Percentiles rank a stretch among this genome's conserved stretches.
These are phyloP conservation scores for Nemapogon koenigi DNA, from an alignment of 2,888 invertebrate species.

Conservation along the genomic window DNA sequence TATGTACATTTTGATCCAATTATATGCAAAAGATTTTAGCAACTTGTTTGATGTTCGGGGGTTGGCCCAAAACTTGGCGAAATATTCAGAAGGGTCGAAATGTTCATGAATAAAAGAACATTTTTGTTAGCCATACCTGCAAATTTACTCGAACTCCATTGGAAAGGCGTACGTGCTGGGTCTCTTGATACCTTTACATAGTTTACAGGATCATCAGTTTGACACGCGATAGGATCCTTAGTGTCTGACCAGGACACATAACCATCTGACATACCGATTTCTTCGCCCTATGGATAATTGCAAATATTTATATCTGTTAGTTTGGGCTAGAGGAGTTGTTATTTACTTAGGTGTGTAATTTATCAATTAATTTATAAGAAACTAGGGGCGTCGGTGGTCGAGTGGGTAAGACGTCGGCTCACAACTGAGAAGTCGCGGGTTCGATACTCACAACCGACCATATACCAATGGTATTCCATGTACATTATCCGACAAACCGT, in stretches of 20 bases:
- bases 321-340: too few relatives aligned
- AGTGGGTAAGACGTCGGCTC: too few relatives aligned
- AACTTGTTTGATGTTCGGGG: slow-evolving; percentile 13
- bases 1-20: too few relatives aligned
- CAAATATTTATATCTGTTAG: too few relatives aligned
- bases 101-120: background rate
- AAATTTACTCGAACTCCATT: slow-evolving; percentile 69
- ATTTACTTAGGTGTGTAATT: too few relatives aligned
- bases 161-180: slow-evolving; percentile 81
- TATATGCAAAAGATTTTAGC: too few relatives aligned
- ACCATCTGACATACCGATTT: slow-evolving; percentile 73
- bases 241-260: slow-evolving; percentile 63
- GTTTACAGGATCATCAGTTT: slow-evolving; percentile 60
- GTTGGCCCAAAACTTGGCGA: slow-evolving; percentile 22
- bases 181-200: slow-evolving; percentile 70
- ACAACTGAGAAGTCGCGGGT: too few relatives aligned
- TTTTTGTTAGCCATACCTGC: slow-evolving; percentile 50
- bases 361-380: too few relatives aligned
- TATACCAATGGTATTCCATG: too few relatives aligned
- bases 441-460: too few relatives aligned
- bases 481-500: too few relatives aligned
- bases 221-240: slow-evolving; percentile 62
- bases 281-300: slow-evolving; percentile 67
- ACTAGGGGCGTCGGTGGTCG: too few relatives aligned
- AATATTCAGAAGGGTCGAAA: slow-evolving; percentile 24